Base-by-base conservation (phyloP, 2,797 vertebrate species). In the Centroberyx gerrardi region DNA sequence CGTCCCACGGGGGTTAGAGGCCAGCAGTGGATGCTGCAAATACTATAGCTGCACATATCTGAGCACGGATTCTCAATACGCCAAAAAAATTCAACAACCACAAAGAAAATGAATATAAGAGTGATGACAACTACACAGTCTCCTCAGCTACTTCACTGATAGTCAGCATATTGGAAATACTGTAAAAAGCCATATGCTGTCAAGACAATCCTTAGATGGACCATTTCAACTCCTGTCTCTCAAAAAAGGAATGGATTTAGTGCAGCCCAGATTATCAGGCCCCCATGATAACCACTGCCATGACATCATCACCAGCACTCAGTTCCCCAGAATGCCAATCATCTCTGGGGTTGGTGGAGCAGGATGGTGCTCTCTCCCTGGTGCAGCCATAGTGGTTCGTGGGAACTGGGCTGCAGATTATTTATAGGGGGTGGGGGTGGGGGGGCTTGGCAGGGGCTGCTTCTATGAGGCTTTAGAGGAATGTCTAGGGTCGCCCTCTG, bases 321-420 rank as follows among this genome's bases (percentile, higher is more conserved):
- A 48, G 15, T 76, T 66, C 77, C 27, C 12, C 42, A 70, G 18
- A 72, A 44, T 29, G 18, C 13, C 17, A n/a, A 73, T 63, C 44
- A 44, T 73, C 18, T 52, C 17, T 46, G 38, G 8, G 60, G 54
- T 55, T 27, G 44, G 28, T 18, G 65, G 2, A 61, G 54, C 52
- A 40, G 33, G 44, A 28, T 46, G 60, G 33, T 27, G 54, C 58
- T 67, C 33, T 74, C 33, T 68, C 22, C 1, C 38, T 75, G 69
- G 72, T 78, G 63, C n/a, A n/a, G 29, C 60, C 31, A 22, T 8
- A 66, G 59, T 66, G 64, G 51, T 71, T 91, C 93, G 94, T 95
- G 95, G 94, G 94, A 96, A 95, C 90, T 86, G 81, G 80, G 83
- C 84, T 89, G 77, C 18, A 52, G 72, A 84, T 87, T 95, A 95